phyloP scores from a whole-genome alignment of 35 echinoderm and acorn worm species.

The Chiridota heheva region DNA sequence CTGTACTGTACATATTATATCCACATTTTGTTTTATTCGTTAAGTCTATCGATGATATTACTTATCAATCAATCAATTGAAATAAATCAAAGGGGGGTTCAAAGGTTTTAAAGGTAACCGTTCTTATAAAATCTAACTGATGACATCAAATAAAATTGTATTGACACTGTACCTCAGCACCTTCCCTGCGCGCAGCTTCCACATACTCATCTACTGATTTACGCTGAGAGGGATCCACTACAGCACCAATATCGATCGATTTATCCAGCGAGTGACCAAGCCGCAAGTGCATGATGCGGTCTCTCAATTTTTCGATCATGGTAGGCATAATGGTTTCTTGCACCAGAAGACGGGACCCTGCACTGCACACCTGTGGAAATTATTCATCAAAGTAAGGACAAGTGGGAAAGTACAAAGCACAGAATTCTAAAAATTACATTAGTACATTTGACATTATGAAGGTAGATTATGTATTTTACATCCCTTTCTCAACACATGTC shows the following conservation, averaged over 20 bases:
- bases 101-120: no score
- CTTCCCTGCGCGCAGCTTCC: conserved; percentile 83
- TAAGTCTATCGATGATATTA: no score
- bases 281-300: conserved; percentile 76
- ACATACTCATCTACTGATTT: conserved; percentile 86
- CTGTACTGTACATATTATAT: no score
- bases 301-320: conserved; percentile 78
- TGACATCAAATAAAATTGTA: no score
- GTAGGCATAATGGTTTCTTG: conserved; percentile 71
- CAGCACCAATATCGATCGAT: conserved; percentile 91
- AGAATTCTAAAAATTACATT: no score
- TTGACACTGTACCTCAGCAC: conserved; percentile 90
- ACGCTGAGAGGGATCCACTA: conserved; percentile 87
- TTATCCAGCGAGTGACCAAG: conserved; percentile 93
- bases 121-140: no score
- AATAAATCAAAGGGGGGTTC: no score
- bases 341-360: conserved; percentile 82
- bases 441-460: neutral
- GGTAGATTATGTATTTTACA: no score
- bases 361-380: conserved; percentile 74
- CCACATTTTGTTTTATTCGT: no score
- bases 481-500: no score
- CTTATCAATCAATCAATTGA: no score
- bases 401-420: no score
- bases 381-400: neutral